phyloP scores from a whole-genome alignment of 2,888 invertebrate genomes.

The Hylaea fasciaria region DNA sequence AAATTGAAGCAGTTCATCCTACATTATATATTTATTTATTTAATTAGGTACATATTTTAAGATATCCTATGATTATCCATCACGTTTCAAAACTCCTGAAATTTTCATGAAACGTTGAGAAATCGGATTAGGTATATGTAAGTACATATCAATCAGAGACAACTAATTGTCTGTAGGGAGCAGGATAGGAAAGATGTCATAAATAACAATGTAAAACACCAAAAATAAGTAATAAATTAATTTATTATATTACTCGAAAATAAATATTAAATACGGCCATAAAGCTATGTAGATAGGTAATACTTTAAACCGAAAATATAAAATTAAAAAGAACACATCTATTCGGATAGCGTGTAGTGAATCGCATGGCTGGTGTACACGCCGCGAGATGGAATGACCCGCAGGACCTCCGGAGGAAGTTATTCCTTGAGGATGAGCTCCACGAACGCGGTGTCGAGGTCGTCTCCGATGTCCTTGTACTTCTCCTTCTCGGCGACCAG shows the following conservation, averaged over 20 bases:
- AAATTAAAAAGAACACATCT: conserved; percentile 77
- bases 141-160: too few species aligned
- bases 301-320: conserved; percentile 79
- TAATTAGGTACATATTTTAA: too few species aligned
- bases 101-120: too few species aligned
- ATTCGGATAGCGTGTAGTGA: conserved; percentile 63
- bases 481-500: conserved; percentile 99
- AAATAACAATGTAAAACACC: conserved; percentile 51
- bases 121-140: too few species aligned
- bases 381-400: conserved; percentile 44
- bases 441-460: conserved; percentile 99
- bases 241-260: conserved; percentile 80
- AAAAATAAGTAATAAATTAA: conserved; percentile 74
- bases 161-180: neutral
- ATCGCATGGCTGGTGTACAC: conserved; percentile 67
- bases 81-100: too few species aligned
- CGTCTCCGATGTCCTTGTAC: conserved; percentile 99
- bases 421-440: conserved; percentile 93
- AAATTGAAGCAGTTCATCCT: too few species aligned
- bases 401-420: conserved; percentile 46
- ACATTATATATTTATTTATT: too few species aligned
- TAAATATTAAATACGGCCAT: conserved; percentile 75
- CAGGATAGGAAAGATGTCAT: neutral
- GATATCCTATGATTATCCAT: too few species aligned
- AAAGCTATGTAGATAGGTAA: conserved; percentile 75